Percentiles rank a stretch among this genome's conserved stretches.
These are phyloP conservation scores for Panthera tigris DNA, from an alignment of 2,113 vertebrate genomes.

Conservation along the genomic window DNA sequence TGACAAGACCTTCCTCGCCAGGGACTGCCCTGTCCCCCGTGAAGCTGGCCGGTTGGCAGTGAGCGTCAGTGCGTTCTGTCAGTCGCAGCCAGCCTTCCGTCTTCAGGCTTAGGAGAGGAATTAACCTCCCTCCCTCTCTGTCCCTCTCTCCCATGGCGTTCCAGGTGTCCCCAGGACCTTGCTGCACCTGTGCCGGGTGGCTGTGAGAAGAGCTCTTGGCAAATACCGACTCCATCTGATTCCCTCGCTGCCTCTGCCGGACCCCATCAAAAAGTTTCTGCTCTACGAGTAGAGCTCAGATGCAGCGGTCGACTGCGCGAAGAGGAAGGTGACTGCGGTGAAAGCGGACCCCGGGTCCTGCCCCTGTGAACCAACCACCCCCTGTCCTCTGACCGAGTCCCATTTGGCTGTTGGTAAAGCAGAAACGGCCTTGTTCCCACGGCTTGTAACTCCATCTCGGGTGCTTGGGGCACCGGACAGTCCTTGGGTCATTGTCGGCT, in stretches of 20 bases:
- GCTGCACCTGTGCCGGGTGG: constrained; percentile 91
- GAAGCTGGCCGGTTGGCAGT: accelerated
- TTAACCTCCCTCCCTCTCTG: not conserved
- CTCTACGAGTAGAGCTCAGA: constrained; percentile 84
- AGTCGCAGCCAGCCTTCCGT: not conserved
- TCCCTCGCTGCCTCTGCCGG: constrained; percentile 89
- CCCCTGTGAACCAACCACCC: accelerated
- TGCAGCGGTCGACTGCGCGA: not conserved
- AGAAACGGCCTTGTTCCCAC: constrained; percentile 25
- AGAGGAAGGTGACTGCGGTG: not conserved
- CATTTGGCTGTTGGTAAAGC: not conserved
- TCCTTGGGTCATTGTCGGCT: not conserved
- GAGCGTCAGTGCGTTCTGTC: not conserved
- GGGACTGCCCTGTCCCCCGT: accelerated
- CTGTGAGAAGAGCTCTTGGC: constrained; percentile 89
- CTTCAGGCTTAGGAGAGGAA: not conserved
- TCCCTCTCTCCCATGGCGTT: constrained; percentile 60
- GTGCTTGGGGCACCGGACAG: not conserved
- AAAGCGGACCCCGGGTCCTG: not conserved
- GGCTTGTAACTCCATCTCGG: not conserved
- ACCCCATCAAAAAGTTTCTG: constrained; percentile 90
- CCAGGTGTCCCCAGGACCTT: constrained; percentile 88
- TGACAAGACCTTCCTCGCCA: not conserved
- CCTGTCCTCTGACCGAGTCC: not conserved
- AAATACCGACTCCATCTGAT: constrained; percentile 90